These are phyloP conservation scores for Leptinotarsa juncta DNA, from an alignment of 2,888 invertebrate genomes.

Conservation along the genomic window DNA sequence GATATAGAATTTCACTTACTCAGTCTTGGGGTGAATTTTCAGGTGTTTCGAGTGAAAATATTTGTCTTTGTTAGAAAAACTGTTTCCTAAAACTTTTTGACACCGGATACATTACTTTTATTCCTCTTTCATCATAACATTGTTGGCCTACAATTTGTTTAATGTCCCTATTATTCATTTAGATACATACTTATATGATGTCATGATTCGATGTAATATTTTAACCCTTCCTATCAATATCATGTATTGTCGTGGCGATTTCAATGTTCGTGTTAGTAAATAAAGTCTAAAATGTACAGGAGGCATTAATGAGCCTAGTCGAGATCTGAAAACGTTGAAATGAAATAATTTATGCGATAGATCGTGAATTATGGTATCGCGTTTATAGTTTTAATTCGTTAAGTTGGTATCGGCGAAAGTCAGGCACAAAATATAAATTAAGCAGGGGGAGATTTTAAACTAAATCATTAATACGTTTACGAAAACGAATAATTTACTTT, in stretches of 20 bases:
- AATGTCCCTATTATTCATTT: no score
- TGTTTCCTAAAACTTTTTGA: no score
- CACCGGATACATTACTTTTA: no score
- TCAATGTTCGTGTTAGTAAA: slow-evolving; percentile 27
- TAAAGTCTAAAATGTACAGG: slow-evolving; percentile 27
- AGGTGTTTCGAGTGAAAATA: no score
- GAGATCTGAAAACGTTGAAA: slow-evolving; percentile 52
- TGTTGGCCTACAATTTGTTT: no score
- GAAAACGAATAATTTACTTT: slow-evolving; percentile 41
- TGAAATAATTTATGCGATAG: slow-evolving; percentile 55
- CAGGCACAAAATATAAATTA: slow-evolving; percentile 56
- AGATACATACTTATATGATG: slow-evolving; percentile 4
- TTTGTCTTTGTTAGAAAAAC: no score
- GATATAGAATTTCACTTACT: no score
- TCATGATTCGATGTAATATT: slow-evolving; percentile 20
- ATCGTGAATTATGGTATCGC: slow-evolving; percentile 54
- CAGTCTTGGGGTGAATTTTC: no score
- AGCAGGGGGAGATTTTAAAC: slow-evolving; percentile 49
- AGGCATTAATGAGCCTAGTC: slow-evolving; percentile 51
- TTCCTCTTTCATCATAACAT: no score
- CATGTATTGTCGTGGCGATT: slow-evolving; percentile 31
- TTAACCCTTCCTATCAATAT: slow-evolving; percentile 26
- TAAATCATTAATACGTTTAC: slow-evolving; percentile 49
- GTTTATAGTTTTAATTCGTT: slow-evolving; percentile 56
- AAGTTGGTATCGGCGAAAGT: slow-evolving; percentile 55